A percentile compares a stretch with the other conserved stretches of the same genome.
Conservation (phyloP, 2,888 invertebrate genomes). For the Tiliacea citrago region DNA sequence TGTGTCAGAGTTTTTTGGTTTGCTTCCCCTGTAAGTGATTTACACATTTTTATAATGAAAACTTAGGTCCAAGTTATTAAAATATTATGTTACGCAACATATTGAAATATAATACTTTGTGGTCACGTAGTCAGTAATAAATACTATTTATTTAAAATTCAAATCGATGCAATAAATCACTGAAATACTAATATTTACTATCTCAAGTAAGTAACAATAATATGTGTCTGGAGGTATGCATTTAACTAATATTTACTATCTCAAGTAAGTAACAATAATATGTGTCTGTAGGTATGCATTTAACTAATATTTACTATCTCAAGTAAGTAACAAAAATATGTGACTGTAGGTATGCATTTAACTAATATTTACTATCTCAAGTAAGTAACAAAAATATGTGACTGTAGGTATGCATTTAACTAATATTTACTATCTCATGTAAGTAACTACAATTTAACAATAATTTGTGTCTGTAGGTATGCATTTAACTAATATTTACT, state of each 20-base stretch:
- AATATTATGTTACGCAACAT: constrained; percentile 4
- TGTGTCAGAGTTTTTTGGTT: constrained; percentile 57
- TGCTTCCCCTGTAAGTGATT: constrained; percentile 60
- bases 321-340: background rate
- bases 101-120: background rate
- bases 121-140: background rate
- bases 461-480: too few species aligned
- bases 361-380: background rate
- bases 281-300: too few species aligned
- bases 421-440: background rate
- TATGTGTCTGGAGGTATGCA: background rate
- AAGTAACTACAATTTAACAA: too few species aligned
- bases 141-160: background rate
- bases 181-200: constrained; percentile 7
- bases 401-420: too few species aligned
- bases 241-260: background rate
- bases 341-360: too few species aligned
- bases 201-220: background rate
- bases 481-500: constrained; percentile 1
- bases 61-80: background rate
- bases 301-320: background rate
- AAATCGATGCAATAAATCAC: background rate
- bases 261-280: background rate
- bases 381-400: background rate
- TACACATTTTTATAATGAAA: constrained; percentile 53